Evolutionary conservation across 1,140 invertebrate genomes (phyloP), one percentile per base, ranked within the genome.

Genomic region (Laupala kohalensis): DNA sequence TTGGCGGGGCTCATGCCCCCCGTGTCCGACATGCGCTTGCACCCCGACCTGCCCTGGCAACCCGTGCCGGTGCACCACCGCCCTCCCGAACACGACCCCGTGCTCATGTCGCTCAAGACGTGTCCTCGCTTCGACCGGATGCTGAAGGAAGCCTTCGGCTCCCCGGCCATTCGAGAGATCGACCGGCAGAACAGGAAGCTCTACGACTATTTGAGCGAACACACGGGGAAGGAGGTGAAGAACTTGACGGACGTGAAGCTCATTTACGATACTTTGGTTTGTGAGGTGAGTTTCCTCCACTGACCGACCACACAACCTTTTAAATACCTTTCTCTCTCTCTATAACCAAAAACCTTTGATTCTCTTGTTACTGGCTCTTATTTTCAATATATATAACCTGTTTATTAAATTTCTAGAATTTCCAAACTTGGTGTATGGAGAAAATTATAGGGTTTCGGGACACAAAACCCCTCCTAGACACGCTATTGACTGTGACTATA

Each of bases 1-100:
- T 81, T 92, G 64, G 89, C 90, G 30, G 90, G 88, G 25, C 78
- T 93, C n/a, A 89, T 86, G 82, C 86, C 86, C 69, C 90, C 91
- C 0, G 79, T 81, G 25, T 78, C 80, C 0, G 78, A 83, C 9
- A 86, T 91, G 77, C 80, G 82, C 64, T 89, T 88, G 82, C 86
- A 88, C 75, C 75, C 79, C 15, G 80, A 84, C 69, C 77, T 92
- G 25, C 77, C 82, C 72, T 94, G 92, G 92, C 90, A 92, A 76
- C 91, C 92, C 6, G 86, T 92, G 73, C 87, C 88, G 13, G 83
- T 92, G n/a, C 85, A 87, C 76, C 13, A 27, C 26, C 3, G 9
- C 12, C 64, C 64, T 1, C 64, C 26, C 9, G 26, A 27, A 25
- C 64, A 66, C 12, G 64, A 66, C 4, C 1, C 64, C 13, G 64